A percentile compares a stretch with the other conserved stretches of the same genome.
phyloP scores from a whole-genome alignment of 1,140 invertebrate genomes.

The Drosophila mauritiana region DNA sequence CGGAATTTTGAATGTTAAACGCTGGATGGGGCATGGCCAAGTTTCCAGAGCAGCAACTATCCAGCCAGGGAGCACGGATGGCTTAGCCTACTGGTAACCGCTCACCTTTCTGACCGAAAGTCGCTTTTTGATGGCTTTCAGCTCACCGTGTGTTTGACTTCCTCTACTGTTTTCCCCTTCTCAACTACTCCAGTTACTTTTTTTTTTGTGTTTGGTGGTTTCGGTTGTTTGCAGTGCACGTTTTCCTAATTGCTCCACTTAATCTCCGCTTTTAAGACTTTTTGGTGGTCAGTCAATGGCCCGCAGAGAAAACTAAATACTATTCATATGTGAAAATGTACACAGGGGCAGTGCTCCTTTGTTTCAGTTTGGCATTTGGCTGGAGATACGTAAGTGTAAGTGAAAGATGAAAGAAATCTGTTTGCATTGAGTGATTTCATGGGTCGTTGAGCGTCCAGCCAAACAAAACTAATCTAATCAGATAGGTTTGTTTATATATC shows the following conservation, averaged over 20 bases:
- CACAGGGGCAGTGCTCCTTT: constrained; percentile 3
- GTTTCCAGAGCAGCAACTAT: constrained; percentile 12
- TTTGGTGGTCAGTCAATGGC: constrained; percentile 62
- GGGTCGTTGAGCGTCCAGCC: constrained; percentile 1
- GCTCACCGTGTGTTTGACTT: constrained; percentile 41
- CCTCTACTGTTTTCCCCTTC: constrained; percentile 5
- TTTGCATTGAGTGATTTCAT: constrained; percentile 1
- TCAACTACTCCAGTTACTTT: not conserved
- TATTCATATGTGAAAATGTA: constrained; percentile 23
- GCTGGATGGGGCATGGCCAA: constrained; percentile 15
- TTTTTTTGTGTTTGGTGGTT: constrained; percentile 22
- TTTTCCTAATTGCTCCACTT: constrained; percentile 70
- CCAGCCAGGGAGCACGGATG: constrained; percentile 7
- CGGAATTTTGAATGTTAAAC: constrained; percentile 36
- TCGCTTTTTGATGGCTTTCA: constrained; percentile 48
- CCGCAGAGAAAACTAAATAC: constrained; percentile 57
- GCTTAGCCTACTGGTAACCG: constrained; percentile 21
- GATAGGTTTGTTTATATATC: too few relatives aligned
- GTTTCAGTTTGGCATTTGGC: constrained; percentile 12
- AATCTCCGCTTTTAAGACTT: constrained; percentile 61
- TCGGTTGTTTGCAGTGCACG: constrained; percentile 45
- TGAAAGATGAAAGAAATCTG: constrained; percentile 34
- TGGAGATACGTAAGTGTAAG: constrained; percentile 9
- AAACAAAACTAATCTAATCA: not conserved
- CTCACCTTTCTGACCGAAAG: constrained; percentile 56